phyloP scores from a whole-genome alignment of 2,113 vertebrate species.

The Prolemur simus region DNA sequence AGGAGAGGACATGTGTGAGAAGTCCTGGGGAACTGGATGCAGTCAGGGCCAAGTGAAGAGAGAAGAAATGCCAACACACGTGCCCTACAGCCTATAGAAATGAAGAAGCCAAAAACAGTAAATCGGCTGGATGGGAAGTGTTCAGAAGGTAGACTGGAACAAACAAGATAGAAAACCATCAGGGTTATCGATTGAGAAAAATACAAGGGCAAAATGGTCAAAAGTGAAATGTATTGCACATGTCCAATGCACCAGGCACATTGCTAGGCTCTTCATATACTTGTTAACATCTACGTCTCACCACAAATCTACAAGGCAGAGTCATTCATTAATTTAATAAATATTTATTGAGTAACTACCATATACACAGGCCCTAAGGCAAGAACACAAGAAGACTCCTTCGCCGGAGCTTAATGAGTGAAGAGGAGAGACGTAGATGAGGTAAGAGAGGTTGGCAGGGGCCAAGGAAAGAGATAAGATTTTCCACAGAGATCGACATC shows the following conservation, averaged over 20 bases:
- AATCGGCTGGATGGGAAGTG: background rate
- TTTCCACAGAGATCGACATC: background rate
- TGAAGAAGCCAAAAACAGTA: background rate
- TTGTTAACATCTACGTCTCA: background rate
- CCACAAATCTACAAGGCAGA: background rate
- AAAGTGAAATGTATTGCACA: background rate
- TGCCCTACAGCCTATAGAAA: background rate
- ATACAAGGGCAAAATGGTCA: background rate
- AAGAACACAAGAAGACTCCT: background rate
- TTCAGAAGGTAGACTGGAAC: background rate
- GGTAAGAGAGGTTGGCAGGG: background rate
- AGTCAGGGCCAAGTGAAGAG: background rate
- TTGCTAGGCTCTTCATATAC: background rate
- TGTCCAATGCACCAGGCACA: background rate
- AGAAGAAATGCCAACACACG: background rate
- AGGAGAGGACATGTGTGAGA: background rate
- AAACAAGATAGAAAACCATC: background rate
- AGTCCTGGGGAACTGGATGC: background rate
- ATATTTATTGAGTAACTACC: background rate
- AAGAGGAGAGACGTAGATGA: background rate
- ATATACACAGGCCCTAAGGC: background rate
- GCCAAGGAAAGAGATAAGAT: background rate
- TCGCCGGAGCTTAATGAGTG: background rate
- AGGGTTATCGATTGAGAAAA: background rate
- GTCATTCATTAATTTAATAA: background rate